phyloP scores from a whole-genome alignment of 1,140 invertebrate genomes.

The Leguminivora glycinivorella region DNA sequence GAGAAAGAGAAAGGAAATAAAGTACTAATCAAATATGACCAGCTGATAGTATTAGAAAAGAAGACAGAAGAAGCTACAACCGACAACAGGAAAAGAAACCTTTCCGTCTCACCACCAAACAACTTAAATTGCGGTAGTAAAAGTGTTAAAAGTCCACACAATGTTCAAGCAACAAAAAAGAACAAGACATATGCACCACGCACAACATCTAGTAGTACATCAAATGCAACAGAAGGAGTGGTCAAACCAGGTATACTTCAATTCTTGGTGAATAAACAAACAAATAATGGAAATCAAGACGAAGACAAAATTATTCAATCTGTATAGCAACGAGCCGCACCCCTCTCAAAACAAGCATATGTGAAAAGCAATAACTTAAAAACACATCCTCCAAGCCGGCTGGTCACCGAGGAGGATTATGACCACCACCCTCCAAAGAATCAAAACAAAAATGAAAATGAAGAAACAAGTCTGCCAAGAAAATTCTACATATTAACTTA shows the following conservation, averaged over 20 bases:
- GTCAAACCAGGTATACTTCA: neutral
- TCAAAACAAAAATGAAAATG: neutral
- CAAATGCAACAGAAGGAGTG: neutral
- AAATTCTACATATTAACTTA: conserved; percentile 7
- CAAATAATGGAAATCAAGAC: neutral
- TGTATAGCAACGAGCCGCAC: neutral
- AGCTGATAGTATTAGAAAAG: no score
- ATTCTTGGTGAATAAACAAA: neutral
- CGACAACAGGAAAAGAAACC: no score
- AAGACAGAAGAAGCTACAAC: no score
- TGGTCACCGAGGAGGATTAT: conserved; percentile 8
- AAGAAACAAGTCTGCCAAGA: neutral
- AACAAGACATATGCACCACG: no score
- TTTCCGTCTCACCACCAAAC: no score
- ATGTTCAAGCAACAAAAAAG: no score
- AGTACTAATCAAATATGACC: no score
- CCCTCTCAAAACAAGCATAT: neutral
- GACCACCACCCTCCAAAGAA: conserved; percentile 10
- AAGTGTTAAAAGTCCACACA: no score
- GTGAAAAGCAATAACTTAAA: neutral
- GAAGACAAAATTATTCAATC: neutral
- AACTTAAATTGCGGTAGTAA: no score
- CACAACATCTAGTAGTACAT: no score
- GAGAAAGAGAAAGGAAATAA: no score
- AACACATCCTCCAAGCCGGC: neutral